phyloP scores from a whole-genome alignment of 2,888 invertebrate species.

The Crocallis elinguaria region DNA sequence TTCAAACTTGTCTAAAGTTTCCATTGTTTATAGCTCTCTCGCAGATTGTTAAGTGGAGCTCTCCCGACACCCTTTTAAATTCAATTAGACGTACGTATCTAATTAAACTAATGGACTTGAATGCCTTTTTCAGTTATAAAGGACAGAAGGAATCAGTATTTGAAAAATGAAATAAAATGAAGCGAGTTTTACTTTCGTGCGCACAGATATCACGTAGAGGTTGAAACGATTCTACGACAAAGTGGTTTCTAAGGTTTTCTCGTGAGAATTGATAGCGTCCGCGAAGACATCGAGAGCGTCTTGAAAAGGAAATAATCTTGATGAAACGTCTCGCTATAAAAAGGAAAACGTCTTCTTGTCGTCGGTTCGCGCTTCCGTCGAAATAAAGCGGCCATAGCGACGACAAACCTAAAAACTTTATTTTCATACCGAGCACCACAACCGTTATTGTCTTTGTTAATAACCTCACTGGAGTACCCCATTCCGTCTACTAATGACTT shows the following conservation, averaged over 20 bases:
- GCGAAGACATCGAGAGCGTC: conserved; percentile 56
- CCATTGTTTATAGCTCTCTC: conserved; percentile 69
- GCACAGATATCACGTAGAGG: conserved; percentile 12
- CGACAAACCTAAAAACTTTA: conserved; percentile 62
- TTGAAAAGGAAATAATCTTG: conserved; percentile 75
- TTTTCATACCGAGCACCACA: conserved; percentile 57
- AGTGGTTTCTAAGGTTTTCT: conserved; percentile 35
- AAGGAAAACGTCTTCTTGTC: conserved; percentile 56
- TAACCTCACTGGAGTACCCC: conserved; percentile 53
- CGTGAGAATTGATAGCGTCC: conserved; percentile 61
- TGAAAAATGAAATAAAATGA: conserved; percentile 17
- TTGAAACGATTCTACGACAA: conserved; percentile 34
- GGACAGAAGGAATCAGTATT: too few species aligned
- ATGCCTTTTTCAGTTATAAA: conserved; percentile 1
- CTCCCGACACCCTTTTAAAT: conserved; percentile 41
- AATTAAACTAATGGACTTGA: conserved; percentile 25
- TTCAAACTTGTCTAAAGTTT: conserved; percentile 79
- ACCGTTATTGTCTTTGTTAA: conserved; percentile 65
- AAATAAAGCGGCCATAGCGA: conserved; percentile 60
- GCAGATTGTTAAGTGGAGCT: conserved; percentile 61
- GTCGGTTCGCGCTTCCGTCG: conserved; percentile 50
- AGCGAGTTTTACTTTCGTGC: conserved; percentile 24
- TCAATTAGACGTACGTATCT: conserved; percentile 28
- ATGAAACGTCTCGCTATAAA: conserved; percentile 74
- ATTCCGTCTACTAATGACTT: conserved; percentile 38